These are phyloP conservation scores for Heliangelus exortis DNA, from an alignment of 2,797 vertebrate genomes.

Conservation along the genomic window DNA sequence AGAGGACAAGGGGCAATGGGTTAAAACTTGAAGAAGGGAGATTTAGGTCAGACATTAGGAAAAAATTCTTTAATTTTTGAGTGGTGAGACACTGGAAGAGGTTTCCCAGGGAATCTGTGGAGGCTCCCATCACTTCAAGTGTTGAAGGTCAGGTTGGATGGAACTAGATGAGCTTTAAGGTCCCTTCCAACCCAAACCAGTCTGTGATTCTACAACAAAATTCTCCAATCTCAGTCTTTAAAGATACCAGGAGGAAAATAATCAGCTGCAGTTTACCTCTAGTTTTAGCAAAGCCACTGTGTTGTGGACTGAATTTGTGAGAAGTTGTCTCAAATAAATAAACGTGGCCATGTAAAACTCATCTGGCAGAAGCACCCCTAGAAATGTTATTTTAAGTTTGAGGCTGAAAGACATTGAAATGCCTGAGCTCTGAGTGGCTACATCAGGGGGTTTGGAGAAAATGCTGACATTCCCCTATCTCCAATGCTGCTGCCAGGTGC, in stretches of 20 bases:
- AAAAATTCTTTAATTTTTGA: too few species aligned
- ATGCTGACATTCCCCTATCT: slow-evolving; percentile 17
- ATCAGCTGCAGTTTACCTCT: neutral
- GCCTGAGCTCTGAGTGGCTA: neutral
- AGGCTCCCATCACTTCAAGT: too few species aligned
- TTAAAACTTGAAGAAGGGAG: too few species aligned
- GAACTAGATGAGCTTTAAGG: too few species aligned
- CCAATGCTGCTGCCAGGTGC: slow-evolving; percentile 44
- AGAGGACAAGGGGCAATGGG: too few species aligned
- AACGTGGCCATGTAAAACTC: neutral
- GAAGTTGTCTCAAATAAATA: neutral
- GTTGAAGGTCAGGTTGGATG: too few species aligned
- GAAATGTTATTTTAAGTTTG: slow-evolving; percentile 3
- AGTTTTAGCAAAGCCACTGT: neutral
- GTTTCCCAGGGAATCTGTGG: too few species aligned
- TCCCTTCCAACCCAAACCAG: too few species aligned
- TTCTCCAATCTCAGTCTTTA: neutral
- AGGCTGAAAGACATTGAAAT: neutral
- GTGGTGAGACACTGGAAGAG: too few species aligned
- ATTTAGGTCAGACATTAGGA: too few species aligned
- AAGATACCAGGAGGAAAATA: neutral
- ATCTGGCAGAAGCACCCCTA: neutral
- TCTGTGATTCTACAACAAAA: too few species aligned
- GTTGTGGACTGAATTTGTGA: neutral
- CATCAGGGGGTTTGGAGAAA: slow-evolving; percentile 8